Percentiles rank a stretch among this genome's conserved stretches.
phyloP scores from a whole-genome alignment of 2,797 vertebrate species.

The Malacoraja senta region DNA sequence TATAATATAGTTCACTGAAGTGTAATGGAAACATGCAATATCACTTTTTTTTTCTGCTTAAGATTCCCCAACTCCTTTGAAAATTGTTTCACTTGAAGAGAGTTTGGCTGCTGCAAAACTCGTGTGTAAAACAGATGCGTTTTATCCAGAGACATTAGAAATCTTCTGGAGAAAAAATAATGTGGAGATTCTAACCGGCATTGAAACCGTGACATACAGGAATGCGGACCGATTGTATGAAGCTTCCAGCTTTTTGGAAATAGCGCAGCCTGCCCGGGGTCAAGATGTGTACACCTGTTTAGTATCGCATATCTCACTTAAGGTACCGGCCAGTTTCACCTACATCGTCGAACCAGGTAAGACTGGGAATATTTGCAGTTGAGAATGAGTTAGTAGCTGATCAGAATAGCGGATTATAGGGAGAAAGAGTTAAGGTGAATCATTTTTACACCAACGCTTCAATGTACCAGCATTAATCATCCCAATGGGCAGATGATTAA shows the following conservation, averaged over 20 bases:
- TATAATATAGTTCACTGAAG: background rate
- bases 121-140: conserved; percentile 3
- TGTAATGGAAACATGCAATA: background rate
- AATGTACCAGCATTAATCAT: no score
- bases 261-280: background rate
- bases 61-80: background rate
- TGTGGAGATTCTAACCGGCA: background rate
- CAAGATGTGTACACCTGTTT: background rate
- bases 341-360: background rate
- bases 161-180: background rate
- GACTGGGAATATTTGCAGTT: background rate
- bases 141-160: background rate
- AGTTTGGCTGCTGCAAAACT: no score
- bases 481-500: no score
- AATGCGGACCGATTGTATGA: background rate
- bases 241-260: background rate
- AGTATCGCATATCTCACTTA: background rate
- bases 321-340: background rate
- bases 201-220: background rate
- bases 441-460: no score
- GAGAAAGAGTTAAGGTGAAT: no score
- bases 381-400: no score
- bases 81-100: background rate
- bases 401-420: no score
- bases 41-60: no score